Evolutionary conservation across 2,888 invertebrate genomes (phyloP).

Genomic region (Spilosoma lubricipeda): DNA sequence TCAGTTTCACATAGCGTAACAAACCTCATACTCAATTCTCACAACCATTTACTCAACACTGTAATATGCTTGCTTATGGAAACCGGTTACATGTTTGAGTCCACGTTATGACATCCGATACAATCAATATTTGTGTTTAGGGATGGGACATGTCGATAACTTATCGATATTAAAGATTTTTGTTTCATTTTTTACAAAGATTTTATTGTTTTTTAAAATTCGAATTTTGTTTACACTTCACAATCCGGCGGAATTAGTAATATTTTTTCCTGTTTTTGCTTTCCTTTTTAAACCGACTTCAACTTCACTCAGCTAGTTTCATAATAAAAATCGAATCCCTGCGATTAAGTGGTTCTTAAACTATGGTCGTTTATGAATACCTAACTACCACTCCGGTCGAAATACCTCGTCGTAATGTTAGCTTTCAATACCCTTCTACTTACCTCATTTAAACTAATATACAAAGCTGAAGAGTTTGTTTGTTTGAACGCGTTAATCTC

Average conservation of each 20-base stretch:
- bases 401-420: neutral
- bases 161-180: conserved; percentile 22
- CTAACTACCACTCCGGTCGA: neutral
- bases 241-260: too few relatives aligned
- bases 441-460: too few relatives aligned
- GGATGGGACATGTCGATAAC: conserved; percentile 17
- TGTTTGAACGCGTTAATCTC: too few relatives aligned
- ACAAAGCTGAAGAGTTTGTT: too few relatives aligned
- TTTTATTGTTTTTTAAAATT: too few relatives aligned
- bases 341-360: too few relatives aligned
- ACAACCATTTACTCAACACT: conserved; percentile 13
- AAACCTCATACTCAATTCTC: conserved; percentile 3
- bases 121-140: conserved; percentile 46
- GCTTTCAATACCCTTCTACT: neutral
- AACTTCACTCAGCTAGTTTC: too few relatives aligned
- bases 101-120: conserved; percentile 46
- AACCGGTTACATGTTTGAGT: conserved; percentile 16
- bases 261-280: too few relatives aligned
- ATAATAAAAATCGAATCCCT: too few relatives aligned
- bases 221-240: too few relatives aligned
- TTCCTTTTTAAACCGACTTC: too few relatives aligned
- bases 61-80: conserved; percentile 29
- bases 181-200: neutral
- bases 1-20: neutral
- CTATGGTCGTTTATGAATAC: too few relatives aligned